Conservation (phyloP, 2,888 invertebrate genomes). For the Dasysyrphus albostriatus region DNA sequence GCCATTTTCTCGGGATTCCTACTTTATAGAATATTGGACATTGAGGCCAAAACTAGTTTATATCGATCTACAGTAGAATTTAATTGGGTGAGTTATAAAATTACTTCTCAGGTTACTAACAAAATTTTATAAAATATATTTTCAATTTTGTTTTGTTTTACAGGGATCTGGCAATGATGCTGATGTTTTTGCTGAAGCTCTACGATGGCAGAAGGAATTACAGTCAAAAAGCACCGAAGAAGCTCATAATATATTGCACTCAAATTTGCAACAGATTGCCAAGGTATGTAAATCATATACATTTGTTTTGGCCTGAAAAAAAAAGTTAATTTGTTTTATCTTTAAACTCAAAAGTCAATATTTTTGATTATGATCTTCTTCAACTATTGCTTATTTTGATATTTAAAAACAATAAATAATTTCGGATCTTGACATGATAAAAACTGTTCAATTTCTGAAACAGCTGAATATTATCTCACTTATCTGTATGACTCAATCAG, state of each 20-base stretch:
- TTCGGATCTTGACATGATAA: background rate
- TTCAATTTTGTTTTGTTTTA: background rate
- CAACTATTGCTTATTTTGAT: background rate
- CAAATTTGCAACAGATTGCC: constrained; percentile 91
- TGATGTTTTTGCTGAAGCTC: constrained; percentile 87
- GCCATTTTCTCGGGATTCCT: constrained; percentile 82
- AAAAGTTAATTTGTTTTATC: too few species aligned
- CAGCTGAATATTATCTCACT: background rate
- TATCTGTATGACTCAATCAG: background rate
- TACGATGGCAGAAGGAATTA: constrained; percentile 88
- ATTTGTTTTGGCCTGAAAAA: background rate
- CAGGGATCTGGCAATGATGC: constrained; percentile 85
- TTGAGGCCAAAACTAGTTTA: constrained; percentile 82
- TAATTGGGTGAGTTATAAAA: constrained; percentile 81
- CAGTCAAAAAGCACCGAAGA: constrained; percentile 90
- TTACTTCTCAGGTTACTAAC: background rate
- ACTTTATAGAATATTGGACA: constrained; percentile 82
- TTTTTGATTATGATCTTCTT: too few species aligned
- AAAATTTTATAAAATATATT: background rate
- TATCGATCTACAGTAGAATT: constrained; percentile 82
- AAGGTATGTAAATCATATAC: constrained; percentile 86
- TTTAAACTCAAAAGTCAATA: background rate
- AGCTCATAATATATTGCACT: constrained; percentile 89
- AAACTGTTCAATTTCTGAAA: background rate
- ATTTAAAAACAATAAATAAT: background rate